Base-by-base conservation (phyloP, 37 sponge, comb jelly and placozoan genomes). In the Haliclona indistincta region DNA sequence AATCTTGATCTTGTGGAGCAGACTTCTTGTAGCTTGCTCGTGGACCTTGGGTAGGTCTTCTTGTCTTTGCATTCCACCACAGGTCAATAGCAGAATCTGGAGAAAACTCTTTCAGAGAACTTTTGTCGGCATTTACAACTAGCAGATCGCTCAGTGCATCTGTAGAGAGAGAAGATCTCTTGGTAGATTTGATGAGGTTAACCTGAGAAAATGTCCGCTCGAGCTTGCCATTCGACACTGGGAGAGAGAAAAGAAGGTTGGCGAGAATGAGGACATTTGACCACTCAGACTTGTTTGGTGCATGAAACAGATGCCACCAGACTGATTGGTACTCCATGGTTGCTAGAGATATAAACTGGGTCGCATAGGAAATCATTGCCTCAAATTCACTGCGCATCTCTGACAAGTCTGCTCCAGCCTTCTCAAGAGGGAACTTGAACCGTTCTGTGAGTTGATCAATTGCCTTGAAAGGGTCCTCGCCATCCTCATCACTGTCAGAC, bases 171-270 rank as follows among this genome's bases (percentile, higher is more conserved):
- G 44, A 43, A 23, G 76, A 45, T 35, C 84, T 56, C 52, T 83
- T 83, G 47, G 30, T 44, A 38, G 19, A 15, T 68, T 83, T 83
- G 56, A 83, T 83, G 10, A 60, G 33, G 43, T 36, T 61, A 43
- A 76, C 41, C 40, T 28, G 4, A 41, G 86, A 85, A 56, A 84
- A n/a, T n/a, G n/a, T n/a, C n/a, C n/a, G n/a, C n/a, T n/a, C n/a
- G n/a, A n/a, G n/a, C n/a, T n/a, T n/a, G 1, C 86, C 86, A 71
- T 84, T 84, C 6, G 78, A 77, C 17, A 49, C 78, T 63, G 78
- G 85, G 11, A 84, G 64, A 42, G 80, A 73, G 74, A 73, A 79
- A 1, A 86, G 69, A 23, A 86, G 74, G 33, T 72, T n/a, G n/a
- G n/a, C n/a, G 34, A 19, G 73, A 30, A 67, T 30, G 10, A 83